Evolutionary conservation across 1,140 invertebrate species (phyloP), one percentile per base, ranked within the genome.

Genomic region (Zaprionus capensis): DNA sequence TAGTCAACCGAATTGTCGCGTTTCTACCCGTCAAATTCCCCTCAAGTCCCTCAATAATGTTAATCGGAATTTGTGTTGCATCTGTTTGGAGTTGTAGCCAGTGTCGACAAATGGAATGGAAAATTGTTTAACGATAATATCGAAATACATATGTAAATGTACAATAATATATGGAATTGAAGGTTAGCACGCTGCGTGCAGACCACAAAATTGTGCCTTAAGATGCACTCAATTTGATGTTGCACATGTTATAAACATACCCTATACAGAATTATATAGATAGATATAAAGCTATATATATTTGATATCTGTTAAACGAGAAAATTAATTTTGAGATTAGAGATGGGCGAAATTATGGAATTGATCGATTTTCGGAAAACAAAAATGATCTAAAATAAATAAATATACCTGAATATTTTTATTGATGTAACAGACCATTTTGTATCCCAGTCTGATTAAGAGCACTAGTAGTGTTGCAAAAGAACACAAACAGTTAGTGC

Each of bases 1-100:
- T 90, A 90, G 81, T 84, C 81, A 88, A 85, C 38, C 57, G n/a
- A 62, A 26, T n/a, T 51, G 56, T 36, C 63, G 20, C 63, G n/a
- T 38, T 6, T 36, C 46, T 28, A 5, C 26, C 26, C 26, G 26
- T 7, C 15, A 46, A 46, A 46, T 17, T 17, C 6, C 41, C 15
- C n/a, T 2, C 6, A 44, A 44, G 9, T 1, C 6, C n/a, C 41
- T 17, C n/a, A n/a, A 9, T 17, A 17, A 46, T 9, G 15, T 56
- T 56, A 15, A 15, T 15, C 22, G 26, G 24, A 28, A 31, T 56
- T 28, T 31, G 22, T 56, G 26, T 51, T 24, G 46, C 20, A 22
- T 51, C 4, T 51, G 20, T 51, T 24, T 51, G 46, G 46, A 49
- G 17, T 49, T 49, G 44, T 49, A 34, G 44, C 17, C 6, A 7